These are phyloP conservation scores for Adelphocoris suturalis DNA, from an alignment of 2,888 invertebrate species.

Conservation along the genomic window DNA sequence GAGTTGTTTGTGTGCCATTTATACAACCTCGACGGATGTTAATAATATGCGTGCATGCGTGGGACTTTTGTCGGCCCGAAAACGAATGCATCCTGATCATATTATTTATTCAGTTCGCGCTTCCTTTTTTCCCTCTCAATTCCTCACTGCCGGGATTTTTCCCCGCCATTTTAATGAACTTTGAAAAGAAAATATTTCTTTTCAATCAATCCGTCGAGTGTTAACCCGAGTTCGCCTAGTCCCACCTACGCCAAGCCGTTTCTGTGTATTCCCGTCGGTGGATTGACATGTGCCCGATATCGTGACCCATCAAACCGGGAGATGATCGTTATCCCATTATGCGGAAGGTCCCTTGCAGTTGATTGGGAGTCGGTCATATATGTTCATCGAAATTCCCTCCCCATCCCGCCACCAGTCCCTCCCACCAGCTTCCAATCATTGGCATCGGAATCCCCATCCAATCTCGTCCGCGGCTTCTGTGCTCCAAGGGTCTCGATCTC, in stretches of 20 bases:
- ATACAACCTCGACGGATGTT: background rate
- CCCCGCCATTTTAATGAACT: background rate
- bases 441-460: background rate
- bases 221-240: background rate
- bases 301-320: constrained; percentile 49
- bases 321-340: constrained; percentile 67
- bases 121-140: background rate
- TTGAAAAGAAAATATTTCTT: constrained; percentile 2
- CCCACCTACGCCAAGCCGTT: background rate
- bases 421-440: background rate
- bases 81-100: background rate
- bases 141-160: background rate
- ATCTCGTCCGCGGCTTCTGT: constrained; percentile 24
- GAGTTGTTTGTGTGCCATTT: background rate
- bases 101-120: constrained; percentile 29
- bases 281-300: constrained; percentile 33
- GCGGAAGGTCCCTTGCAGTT: constrained; percentile 57
- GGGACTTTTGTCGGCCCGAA: too few species aligned
- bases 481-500: background rate
- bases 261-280: background rate
- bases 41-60: background rate
- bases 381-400: constrained; percentile 45
- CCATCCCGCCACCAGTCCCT: background rate
- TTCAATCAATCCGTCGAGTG: constrained; percentile 24
- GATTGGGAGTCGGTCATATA: constrained; percentile 66